These are phyloP conservation scores for Hanleya hanleyi DNA, from an alignment of 2,888 invertebrate species.

Conservation along the genomic window DNA sequence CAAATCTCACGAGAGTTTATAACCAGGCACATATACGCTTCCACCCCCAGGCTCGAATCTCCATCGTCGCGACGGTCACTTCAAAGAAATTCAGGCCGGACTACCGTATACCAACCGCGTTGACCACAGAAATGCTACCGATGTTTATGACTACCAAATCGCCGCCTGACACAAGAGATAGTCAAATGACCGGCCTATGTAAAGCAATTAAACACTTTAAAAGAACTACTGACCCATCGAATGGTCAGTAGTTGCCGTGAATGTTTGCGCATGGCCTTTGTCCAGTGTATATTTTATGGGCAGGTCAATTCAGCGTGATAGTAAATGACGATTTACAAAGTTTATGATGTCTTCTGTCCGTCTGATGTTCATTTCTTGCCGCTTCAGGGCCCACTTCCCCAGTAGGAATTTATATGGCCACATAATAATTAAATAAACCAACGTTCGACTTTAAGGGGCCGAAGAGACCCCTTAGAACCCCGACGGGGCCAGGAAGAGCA, in stretches of 20 bases:
- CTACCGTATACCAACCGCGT: too few relatives aligned
- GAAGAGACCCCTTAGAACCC: not conserved
- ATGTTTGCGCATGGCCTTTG: not conserved
- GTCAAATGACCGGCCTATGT: not conserved
- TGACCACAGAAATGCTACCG: not conserved
- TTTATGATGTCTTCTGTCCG: not conserved
- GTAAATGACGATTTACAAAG: conserved; percentile 10
- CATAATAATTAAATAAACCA: conserved; percentile 6
- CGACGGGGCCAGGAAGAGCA: not conserved
- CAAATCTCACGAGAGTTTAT: too few relatives aligned
- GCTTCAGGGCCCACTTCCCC: not conserved
- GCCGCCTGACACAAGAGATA: not conserved
- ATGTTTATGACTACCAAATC: conserved; percentile 2
- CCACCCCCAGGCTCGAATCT: too few relatives aligned
- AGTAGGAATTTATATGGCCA: not conserved
- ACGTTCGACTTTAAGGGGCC: too few relatives aligned
- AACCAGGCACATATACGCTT: too few relatives aligned
- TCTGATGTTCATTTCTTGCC: not conserved
- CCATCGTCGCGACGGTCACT: too few relatives aligned
- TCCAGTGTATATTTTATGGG: not conserved
- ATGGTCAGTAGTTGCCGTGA: not conserved
- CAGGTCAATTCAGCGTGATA: not conserved
- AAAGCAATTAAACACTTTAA: conserved; percentile 1
- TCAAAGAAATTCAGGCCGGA: too few relatives aligned
- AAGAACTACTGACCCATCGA: not conserved